Base-by-base conservation (phyloP, 2,113 vertebrate species). In the Carassius gibelio region DNA sequence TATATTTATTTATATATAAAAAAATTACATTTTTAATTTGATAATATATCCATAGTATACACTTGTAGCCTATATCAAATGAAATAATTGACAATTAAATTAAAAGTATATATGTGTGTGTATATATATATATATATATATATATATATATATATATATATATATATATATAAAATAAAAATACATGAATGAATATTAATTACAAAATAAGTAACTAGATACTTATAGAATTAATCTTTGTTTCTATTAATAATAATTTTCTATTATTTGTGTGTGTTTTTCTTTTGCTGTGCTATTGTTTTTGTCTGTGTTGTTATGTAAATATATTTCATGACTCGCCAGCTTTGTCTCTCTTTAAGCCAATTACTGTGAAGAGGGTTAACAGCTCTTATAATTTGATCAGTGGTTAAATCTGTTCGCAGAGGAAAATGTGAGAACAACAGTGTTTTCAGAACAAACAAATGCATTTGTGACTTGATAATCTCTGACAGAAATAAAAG, bases 401-500 rank as follows among this genome's bases (percentile, higher is more conserved):
- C 75, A 85, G 68, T 42, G n/a, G 45, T 48, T 79, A 59, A 85
- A 30, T 69, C 26, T 21, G 8, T 19, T 6, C 19, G 6, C 59
- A 48, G 59, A 30, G 52, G 26, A 48, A 45, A 45, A 59, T 6
- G 17, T 59, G 52, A 78, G 26, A 78, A 59, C 48, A 55, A 34
- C 21, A 48, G 45, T 75, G 69, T 72, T 72, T 45, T 9, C 36
- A 42, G 19, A 72, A 26, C 72, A 42, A 5, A 55, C 45, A 36
- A 50, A 61, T 5, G 21, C 69, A 48, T 11, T 5, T 84, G 85
- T 82, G 86, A 87, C 85, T 88, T 88, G 92, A 89, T 94, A 93
- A 94, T 93, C 93, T 92, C 89, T 88, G 72, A 92, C 92, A 90
- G 89, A 92, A 94, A 93, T 94, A 94, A 93, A 86, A 26, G 26